Conservation (phyloP, 1,140 invertebrate species). For the Caligus rogercresseyi region DNA sequence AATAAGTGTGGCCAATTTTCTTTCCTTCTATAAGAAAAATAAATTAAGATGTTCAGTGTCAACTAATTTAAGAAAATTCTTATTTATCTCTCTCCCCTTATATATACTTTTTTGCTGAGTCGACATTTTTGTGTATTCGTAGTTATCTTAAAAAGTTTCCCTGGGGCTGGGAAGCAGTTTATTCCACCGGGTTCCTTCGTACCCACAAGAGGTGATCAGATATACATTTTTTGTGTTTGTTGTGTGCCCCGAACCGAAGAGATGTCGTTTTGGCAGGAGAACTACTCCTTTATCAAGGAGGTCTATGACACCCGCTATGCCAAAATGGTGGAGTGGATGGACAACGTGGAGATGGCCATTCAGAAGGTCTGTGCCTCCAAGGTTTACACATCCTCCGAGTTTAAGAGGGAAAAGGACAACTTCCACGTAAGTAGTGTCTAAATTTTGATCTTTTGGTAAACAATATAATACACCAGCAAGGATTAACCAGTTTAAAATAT, state of each 20-base stretch:
- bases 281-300: constrained; percentile 26
- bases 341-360: constrained; percentile 25
- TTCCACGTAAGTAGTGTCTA: constrained; percentile 24
- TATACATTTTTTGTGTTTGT: background rate
- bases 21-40: no score
- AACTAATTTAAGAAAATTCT: no score
- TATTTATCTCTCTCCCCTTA: no score
- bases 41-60: no score
- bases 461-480: background rate
- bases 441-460: background rate
- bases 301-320: constrained; percentile 22
- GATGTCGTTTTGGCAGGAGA: constrained; percentile 26
- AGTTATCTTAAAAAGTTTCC: background rate
- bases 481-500: no score
- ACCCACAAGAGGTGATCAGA: background rate
- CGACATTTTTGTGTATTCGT: background rate
- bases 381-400: constrained; percentile 25
- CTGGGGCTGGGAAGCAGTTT: no score
- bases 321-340: constrained; percentile 26
- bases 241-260: constrained; percentile 11
- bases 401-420: constrained; percentile 26
- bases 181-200: background rate
- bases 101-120: background rate
- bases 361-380: constrained; percentile 25
- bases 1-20: no score